phyloP scores from a whole-genome alignment of 2,888 invertebrate genomes.

The Polydrusus cervinus region DNA sequence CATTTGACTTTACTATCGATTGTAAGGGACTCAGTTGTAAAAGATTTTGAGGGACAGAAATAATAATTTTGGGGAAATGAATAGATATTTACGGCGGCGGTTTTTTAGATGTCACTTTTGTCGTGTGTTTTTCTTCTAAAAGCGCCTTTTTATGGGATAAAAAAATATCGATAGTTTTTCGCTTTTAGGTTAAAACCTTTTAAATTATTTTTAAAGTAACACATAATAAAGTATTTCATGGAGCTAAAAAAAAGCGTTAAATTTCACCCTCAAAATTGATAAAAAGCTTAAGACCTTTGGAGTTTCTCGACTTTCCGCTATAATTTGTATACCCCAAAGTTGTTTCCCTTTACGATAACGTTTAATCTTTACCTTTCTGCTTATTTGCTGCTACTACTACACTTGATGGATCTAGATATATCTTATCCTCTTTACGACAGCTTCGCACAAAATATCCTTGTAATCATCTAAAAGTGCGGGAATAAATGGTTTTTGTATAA shows the following conservation, averaged over 20 bases:
- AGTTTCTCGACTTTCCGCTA: conserved; percentile 14
- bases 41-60: too few relatives aligned
- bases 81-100: too few relatives aligned
- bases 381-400: conserved; percentile 15
- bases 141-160: neutral
- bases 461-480: conserved; percentile 12
- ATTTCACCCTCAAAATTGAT: conserved; percentile 1
- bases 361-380: conserved; percentile 24
- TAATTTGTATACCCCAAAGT: conserved; percentile 25
- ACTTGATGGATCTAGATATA: conserved; percentile 15
- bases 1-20: too few relatives aligned
- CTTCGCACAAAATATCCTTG: conserved; percentile 2
- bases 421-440: conserved; percentile 13
- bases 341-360: conserved; percentile 18
- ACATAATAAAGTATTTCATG: neutral
- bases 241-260: neutral
- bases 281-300: conserved; percentile 6
- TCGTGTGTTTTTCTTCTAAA: too few relatives aligned
- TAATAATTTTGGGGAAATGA: too few relatives aligned
- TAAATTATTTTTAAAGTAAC: neutral
- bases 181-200: too few relatives aligned
- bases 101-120: too few relatives aligned
- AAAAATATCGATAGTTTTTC: too few relatives aligned
- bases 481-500: neutral
- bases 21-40: too few relatives aligned